Percentiles rank a stretch among this genome's conserved stretches.
Conservation (phyloP, 2,888 invertebrate genomes). For the Tiphia femorata region DNA sequence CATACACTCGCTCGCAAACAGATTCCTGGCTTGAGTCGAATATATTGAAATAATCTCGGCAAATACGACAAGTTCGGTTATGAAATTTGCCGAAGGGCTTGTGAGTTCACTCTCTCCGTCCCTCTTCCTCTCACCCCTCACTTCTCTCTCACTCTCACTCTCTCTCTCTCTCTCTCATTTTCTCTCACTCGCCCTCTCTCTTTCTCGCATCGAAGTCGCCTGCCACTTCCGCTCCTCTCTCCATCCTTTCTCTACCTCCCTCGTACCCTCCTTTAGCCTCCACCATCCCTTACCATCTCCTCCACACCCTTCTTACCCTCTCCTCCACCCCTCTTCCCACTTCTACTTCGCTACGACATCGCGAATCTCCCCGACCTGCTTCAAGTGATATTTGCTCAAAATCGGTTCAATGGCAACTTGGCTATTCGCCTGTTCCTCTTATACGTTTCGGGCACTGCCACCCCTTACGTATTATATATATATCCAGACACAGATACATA, state of each 20-base stretch:
- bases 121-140: constrained; percentile 30
- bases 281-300: constrained; percentile 14
- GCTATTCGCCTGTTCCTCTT: constrained; percentile 66
- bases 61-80: constrained; percentile 70
- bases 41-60: constrained; percentile 70
- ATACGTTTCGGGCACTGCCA: constrained; percentile 55
- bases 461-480: constrained; percentile 1
- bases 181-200: constrained; percentile 33
- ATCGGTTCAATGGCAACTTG: constrained; percentile 70
- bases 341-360: constrained; percentile 38
- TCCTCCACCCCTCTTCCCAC: constrained; percentile 37
- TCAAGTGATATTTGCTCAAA: constrained; percentile 68
- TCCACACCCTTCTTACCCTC: constrained; percentile 35
- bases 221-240: constrained; percentile 31
- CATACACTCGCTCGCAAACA: constrained; percentile 68
- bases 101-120: constrained; percentile 59
- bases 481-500: not conserved
- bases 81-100: constrained; percentile 70
- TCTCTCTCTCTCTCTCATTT: constrained; percentile 34
- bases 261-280: constrained; percentile 26
- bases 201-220: too few relatives aligned
- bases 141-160: constrained; percentile 24
- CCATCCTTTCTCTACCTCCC: constrained; percentile 36
- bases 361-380: constrained; percentile 57
- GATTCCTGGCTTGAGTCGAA: constrained; percentile 68